Conservation (phyloP, 1,140 invertebrate species). For the Nasonia longicornis region DNA sequence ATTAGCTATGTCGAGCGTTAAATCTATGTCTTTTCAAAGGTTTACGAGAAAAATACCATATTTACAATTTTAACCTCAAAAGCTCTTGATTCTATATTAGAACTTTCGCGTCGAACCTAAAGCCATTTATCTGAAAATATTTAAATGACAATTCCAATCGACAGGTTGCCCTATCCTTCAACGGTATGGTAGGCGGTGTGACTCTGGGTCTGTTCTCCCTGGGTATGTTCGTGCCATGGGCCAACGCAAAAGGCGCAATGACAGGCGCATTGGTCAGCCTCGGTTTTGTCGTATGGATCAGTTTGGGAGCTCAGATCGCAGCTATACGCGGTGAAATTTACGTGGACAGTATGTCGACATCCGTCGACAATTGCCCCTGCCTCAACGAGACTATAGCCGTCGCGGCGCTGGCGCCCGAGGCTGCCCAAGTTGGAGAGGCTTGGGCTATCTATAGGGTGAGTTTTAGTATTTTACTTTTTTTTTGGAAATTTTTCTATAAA, state of each 20-base stretch:
- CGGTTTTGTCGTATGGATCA: conserved; percentile 78
- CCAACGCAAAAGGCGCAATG: conserved; percentile 83
- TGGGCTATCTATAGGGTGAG: conserved; percentile 58
- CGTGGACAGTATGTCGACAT: conserved; percentile 64
- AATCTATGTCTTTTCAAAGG: too few relatives aligned
- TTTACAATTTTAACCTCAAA: too few relatives aligned
- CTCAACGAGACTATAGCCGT: conserved; percentile 50
- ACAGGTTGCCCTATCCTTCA: conserved; percentile 85
- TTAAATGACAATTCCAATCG: background rate
- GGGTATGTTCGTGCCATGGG: conserved; percentile 90
- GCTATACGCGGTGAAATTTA: conserved; percentile 68
- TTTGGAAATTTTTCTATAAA: too few relatives aligned
- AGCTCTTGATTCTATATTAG: too few relatives aligned
- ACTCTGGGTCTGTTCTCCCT: conserved; percentile 86
- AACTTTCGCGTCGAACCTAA: too few relatives aligned
- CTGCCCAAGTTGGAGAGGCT: conserved; percentile 43
- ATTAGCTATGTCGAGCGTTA: too few relatives aligned
- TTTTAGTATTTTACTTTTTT: background rate
- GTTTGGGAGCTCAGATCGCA: conserved; percentile 78
- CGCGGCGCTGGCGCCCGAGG: background rate
- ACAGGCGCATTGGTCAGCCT: conserved; percentile 75
- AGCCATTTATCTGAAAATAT: too few relatives aligned
- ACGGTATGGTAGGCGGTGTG: conserved; percentile 89
- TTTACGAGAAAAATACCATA: too few relatives aligned
- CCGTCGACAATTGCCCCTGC: conserved; percentile 67